These are phyloP conservation scores for Opisthograptis luteolata DNA, from an alignment of 2,888 invertebrate genomes.

Conservation along the genomic window DNA sequence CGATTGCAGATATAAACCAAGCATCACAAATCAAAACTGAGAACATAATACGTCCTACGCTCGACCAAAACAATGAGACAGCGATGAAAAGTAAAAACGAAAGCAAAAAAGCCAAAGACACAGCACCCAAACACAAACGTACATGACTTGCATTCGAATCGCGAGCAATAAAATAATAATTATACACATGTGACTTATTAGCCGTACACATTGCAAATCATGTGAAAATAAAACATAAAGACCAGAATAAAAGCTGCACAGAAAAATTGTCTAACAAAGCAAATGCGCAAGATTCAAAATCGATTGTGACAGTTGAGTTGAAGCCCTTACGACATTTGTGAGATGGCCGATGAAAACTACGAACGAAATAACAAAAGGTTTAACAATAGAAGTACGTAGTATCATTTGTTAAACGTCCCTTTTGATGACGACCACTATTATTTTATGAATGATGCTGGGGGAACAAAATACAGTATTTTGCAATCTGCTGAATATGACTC, in stretches of 20 bases:
- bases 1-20: constrained; percentile 44
- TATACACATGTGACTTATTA: constrained; percentile 83
- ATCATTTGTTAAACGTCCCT: constrained; percentile 84
- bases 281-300: constrained; percentile 35
- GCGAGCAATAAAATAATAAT: constrained; percentile 81
- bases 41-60: constrained; percentile 65
- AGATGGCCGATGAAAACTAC: constrained; percentile 49
- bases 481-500: constrained; percentile 49
- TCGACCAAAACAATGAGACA: constrained; percentile 62
- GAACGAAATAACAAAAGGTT: constrained; percentile 78
- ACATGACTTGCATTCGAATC: constrained; percentile 75
- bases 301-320: constrained; percentile 14
- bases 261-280: constrained; percentile 25
- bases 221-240: constrained; percentile 59
- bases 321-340: constrained; percentile 52
- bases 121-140: constrained; percentile 64
- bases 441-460: constrained; percentile 78
- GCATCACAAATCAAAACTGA: constrained; percentile 56
- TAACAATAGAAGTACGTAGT: constrained; percentile 79
- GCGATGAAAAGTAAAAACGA: constrained; percentile 57
- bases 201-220: constrained; percentile 67
- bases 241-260: constrained; percentile 8
- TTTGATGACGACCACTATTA: constrained; percentile 80
- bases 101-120: constrained; percentile 55
- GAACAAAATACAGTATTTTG: constrained; percentile 61